phyloP scores from a whole-genome alignment of 2,113 vertebrate genomes.

The Charadrius vociferus region DNA sequence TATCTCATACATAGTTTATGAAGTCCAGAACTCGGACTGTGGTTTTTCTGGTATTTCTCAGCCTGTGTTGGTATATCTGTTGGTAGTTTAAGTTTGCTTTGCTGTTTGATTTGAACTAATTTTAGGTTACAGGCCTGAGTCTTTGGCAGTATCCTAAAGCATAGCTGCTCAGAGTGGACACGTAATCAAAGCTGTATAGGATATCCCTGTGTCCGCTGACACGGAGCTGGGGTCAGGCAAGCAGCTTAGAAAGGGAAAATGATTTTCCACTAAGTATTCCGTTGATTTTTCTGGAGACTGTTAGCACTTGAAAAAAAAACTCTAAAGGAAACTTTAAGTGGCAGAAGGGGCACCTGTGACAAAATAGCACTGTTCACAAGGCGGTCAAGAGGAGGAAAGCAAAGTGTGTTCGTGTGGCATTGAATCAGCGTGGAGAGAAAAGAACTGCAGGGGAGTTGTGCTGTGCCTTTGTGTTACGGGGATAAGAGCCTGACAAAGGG shows the following conservation, averaged over 20 bases:
- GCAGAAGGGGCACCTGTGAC: slow-evolving; percentile 1
- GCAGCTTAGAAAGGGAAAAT: not conserved
- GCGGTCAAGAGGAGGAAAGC: slow-evolving; percentile 34
- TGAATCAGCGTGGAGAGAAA: not conserved
- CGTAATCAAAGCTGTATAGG: not conserved
- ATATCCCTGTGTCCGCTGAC: not conserved
- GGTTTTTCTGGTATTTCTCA: not conserved
- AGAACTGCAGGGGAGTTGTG: slow-evolving; percentile 15
- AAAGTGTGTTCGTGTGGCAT: not conserved
- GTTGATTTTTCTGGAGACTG: slow-evolving; percentile 52
- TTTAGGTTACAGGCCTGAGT: not conserved
- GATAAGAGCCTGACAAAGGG: not conserved
- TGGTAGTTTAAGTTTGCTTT: not conserved
- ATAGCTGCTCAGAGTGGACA: not conserved
- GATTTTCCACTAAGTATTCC: not conserved
- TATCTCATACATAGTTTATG: not conserved
- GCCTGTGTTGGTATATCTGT: not conserved
- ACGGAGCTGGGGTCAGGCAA: not conserved
- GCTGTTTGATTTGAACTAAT: not conserved
- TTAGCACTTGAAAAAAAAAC: not conserved
- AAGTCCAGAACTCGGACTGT: not conserved
- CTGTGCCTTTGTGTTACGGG: not conserved
- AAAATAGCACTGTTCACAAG: not conserved
- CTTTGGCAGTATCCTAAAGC: not conserved
- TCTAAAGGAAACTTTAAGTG: not conserved